A percentile compares a stretch with the other conserved stretches of the same genome.
Evolutionary conservation across 2,113 vertebrate species (phyloP).

Genomic region (Tachysurus fulvidraco): DNA sequence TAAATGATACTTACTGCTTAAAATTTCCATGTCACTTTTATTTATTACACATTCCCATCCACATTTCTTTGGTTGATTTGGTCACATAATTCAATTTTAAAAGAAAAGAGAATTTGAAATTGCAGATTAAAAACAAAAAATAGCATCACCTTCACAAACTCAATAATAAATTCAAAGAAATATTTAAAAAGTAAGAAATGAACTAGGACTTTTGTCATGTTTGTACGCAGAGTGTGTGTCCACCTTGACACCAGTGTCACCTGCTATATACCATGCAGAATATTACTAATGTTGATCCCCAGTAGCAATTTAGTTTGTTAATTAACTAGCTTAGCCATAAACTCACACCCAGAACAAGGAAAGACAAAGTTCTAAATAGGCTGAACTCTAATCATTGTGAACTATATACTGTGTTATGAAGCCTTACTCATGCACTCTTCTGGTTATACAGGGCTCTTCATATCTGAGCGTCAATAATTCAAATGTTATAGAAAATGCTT

Average conservation of each 20-base stretch:
- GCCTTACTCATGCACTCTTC: too few relatives aligned
- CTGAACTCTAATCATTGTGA: not conserved
- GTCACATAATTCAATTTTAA: too few relatives aligned
- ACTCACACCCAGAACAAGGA: not conserved
- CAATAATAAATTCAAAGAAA: not conserved
- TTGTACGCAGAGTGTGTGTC: not conserved
- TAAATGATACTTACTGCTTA: not conserved
- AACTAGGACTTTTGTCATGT: not conserved
- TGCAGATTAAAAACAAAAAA: too few relatives aligned
- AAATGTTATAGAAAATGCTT: too few relatives aligned
- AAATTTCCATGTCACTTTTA: not conserved
- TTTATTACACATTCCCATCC: not conserved
- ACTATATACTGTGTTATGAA: not conserved
- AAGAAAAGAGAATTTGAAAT: too few relatives aligned
- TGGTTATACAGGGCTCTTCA: not conserved
- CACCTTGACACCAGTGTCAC: not conserved
- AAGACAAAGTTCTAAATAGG: not conserved
- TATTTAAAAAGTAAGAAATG: not conserved
- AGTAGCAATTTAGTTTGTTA: slow-evolving; percentile 1
- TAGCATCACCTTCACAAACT: not conserved
- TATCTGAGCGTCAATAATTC: too few relatives aligned
- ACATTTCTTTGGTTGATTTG: too few relatives aligned
- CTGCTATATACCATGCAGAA: not conserved
- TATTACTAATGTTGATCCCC: too few relatives aligned
- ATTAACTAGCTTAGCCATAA: not conserved